These are phyloP conservation scores for Drosophila neocordata DNA, from an alignment of 1,140 invertebrate species.

Conservation along the genomic window DNA sequence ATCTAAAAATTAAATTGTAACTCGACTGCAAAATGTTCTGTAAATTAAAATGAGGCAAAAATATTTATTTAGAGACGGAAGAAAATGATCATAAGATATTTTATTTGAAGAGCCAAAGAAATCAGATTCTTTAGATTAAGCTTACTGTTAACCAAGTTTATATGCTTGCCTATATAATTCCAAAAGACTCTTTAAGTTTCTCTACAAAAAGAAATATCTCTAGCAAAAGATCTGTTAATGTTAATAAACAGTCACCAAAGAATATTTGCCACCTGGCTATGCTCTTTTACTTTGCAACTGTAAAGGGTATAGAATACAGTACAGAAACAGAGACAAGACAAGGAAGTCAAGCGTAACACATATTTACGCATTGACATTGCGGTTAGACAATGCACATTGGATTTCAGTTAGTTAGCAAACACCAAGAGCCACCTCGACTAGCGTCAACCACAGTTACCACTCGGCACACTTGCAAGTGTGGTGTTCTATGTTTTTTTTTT, in stretches of 20 bases:
- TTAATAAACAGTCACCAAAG: too few species aligned
- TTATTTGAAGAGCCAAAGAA: too few species aligned
- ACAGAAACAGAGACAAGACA: conserved; percentile 38
- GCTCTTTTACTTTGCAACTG: neutral
- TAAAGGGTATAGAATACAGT: neutral
- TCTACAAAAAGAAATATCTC: too few species aligned
- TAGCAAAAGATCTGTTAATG: neutral
- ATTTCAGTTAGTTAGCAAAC: conserved; percentile 72
- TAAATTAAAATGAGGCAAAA: neutral
- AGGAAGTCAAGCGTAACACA: conserved; percentile 78
- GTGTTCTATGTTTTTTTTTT: conserved; percentile 23
- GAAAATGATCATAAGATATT: too few species aligned
- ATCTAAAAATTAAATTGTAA: neutral
- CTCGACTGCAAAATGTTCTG: neutral
- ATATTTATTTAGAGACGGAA: too few species aligned
- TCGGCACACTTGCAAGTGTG: conserved; percentile 70
- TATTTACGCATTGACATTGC: conserved; percentile 73
- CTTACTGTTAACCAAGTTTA: too few species aligned
- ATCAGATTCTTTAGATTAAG: too few species aligned
- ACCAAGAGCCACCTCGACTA: conserved; percentile 21
- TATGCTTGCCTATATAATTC: too few species aligned
- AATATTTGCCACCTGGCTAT: neutral
- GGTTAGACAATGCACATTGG: conserved; percentile 66
- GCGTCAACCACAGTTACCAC: conserved; percentile 32
- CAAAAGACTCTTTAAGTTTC: too few species aligned